phyloP scores from a whole-genome alignment of 2,113 vertebrate species.

The Pedionomus torquatus region DNA sequence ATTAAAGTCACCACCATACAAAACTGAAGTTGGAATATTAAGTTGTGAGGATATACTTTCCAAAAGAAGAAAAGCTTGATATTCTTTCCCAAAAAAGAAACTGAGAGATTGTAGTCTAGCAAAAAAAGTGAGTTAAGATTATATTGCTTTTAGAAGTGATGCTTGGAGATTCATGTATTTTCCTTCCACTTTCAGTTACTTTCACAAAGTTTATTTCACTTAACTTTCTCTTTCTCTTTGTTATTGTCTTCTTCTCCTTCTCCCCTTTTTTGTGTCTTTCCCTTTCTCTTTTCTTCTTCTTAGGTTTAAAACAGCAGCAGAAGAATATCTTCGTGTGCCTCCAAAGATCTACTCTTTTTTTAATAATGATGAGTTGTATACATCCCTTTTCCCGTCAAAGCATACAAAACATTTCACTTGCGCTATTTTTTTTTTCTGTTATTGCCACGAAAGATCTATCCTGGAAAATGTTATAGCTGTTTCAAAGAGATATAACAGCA shows the following conservation, averaged over 20 bases:
- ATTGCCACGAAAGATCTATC: not conserved
- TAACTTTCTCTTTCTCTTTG: slow-evolving; percentile 60
- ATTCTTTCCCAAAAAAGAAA: not conserved
- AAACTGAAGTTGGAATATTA: not conserved
- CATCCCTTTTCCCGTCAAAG: not conserved
- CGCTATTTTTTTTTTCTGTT: not conserved
- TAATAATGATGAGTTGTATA: not conserved
- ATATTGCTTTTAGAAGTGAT: not conserved
- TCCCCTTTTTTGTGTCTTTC: slow-evolving; percentile 11
- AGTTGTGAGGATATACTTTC: not conserved
- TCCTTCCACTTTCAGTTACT: not conserved
- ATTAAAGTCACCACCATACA: not conserved
- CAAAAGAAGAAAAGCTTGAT: not conserved
- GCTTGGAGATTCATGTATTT: not conserved
- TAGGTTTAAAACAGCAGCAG: slow-evolving; percentile 51
- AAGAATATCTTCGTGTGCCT: slow-evolving; percentile 42
- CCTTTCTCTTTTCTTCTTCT: slow-evolving; percentile 47
- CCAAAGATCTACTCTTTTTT: not conserved
- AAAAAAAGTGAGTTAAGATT: not conserved
- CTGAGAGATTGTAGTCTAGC: not conserved
- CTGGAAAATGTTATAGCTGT: not conserved
- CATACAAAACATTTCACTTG: not conserved
- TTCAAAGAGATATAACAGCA: not conserved
- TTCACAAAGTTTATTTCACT: slow-evolving; percentile 19
- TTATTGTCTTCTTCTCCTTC: slow-evolving; percentile 34